These are phyloP conservation scores for Temnothorax nylanderi DNA, from an alignment of 1,140 invertebrate genomes.

Conservation along the genomic window DNA sequence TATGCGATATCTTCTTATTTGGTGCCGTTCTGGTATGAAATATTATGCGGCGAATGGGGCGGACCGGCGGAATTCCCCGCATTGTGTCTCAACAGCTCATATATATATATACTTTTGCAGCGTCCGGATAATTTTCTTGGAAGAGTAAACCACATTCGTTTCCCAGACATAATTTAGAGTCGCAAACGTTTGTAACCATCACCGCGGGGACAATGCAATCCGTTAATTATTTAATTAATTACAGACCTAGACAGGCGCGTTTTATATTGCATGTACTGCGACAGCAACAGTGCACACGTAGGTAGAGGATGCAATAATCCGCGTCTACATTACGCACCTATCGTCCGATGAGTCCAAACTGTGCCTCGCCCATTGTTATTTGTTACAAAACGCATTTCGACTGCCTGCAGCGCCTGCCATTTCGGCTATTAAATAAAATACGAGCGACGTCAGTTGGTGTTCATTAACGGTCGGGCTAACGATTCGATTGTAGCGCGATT, in stretches of 20 bases:
- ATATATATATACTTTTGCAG: neutral
- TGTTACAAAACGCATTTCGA: conserved; percentile 83
- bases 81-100: neutral
- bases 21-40: conserved; percentile 2
- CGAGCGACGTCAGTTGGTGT: conserved; percentile 81
- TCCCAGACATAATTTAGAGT: conserved; percentile 31
- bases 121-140: neutral
- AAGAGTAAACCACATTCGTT: neutral
- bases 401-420: conserved; percentile 71
- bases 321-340: conserved; percentile 76
- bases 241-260: conserved; percentile 74
- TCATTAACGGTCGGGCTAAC: conserved; percentile 82
- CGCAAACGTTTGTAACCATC: conserved; percentile 62
- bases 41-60: neutral
- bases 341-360: conserved; percentile 58
- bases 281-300: conserved; percentile 43
- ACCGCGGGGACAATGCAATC: conserved; percentile 61
- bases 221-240: conserved; percentile 82
- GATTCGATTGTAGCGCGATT: conserved; percentile 81
- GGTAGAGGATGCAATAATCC: conserved; percentile 81
- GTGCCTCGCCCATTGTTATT: conserved; percentile 76
- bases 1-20: conserved; percentile 12
- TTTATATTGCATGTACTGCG: conserved; percentile 77
- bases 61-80: neutral
- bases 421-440: conserved; percentile 84